Conservation (phyloP, 2,797 vertebrate genomes). For the Danio jaintianensis region DNA sequence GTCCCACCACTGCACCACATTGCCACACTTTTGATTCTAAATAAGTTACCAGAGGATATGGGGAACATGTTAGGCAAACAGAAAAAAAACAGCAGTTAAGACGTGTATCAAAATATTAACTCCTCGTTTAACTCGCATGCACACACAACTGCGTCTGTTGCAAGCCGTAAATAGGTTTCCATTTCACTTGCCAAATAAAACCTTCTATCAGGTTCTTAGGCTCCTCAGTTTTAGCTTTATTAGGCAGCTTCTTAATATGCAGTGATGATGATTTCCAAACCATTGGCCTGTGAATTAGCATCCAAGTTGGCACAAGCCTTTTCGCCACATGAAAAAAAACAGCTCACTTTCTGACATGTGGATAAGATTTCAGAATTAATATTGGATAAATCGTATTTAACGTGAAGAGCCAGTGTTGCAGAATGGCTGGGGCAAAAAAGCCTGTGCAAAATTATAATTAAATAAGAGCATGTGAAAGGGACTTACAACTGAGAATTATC, state of each 20-base stretch:
- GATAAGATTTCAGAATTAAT: slow-evolving; percentile 61
- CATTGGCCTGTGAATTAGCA: slow-evolving; percentile 46
- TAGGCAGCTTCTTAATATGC: slow-evolving; percentile 59
- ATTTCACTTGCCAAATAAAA: slow-evolving; percentile 59
- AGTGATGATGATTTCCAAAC: slow-evolving; percentile 60
- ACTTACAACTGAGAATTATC: slow-evolving; percentile 54
- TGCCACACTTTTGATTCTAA: slow-evolving; percentile 52
- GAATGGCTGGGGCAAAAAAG: slow-evolving; percentile 15
- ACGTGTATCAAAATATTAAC: slow-evolving; percentile 61
- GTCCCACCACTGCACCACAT: slow-evolving; percentile 45
- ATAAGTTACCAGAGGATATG: slow-evolving; percentile 57
- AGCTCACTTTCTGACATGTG: slow-evolving; percentile 49
- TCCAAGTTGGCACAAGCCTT: slow-evolving; percentile 46
- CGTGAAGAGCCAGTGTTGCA: slow-evolving; percentile 50
- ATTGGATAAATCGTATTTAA: slow-evolving; percentile 59
- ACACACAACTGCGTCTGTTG: slow-evolving; percentile 57
- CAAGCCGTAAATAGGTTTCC: slow-evolving; percentile 59
- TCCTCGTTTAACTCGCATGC: slow-evolving; percentile 35
- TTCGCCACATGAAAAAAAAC: slow-evolving; percentile 63
- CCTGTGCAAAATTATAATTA: slow-evolving; percentile 57
- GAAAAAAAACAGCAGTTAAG: slow-evolving; percentile 56
- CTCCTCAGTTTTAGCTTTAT: slow-evolving; percentile 60
- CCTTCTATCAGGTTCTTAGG: slow-evolving; percentile 56
- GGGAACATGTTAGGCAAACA: slow-evolving; percentile 60
- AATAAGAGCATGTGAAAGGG: slow-evolving; percentile 54